Evolutionary conservation across 2,888 invertebrate species (phyloP), one percentile per base, ranked within the genome.

Genomic region (Leptothorax acervorum): DNA sequence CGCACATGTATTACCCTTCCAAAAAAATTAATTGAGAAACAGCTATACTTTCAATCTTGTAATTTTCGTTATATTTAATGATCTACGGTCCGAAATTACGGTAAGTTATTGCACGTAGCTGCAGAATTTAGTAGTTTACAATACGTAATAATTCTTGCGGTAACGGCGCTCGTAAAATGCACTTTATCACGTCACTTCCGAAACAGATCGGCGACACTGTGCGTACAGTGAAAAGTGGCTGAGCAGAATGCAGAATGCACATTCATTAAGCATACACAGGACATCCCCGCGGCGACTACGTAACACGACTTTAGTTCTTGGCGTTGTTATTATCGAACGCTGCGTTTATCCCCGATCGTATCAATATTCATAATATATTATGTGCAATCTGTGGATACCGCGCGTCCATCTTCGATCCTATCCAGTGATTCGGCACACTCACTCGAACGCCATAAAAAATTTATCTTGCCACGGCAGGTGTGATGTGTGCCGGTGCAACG

Each of bases 321-420:
- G n/a, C 15, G 51, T 60, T 68, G n/a, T 60, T 35, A 60, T n/a
- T 73, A 70, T 53, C 39, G 65, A 66, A n/a, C 31, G 18, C 28
- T 8, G 35, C 23, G 18, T n/a, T 35, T 9, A 42, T 6, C 28
- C 2, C 15, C n/a, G 18, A 2, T 51, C 31, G 12, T 57, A 81
- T 81, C 79, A 81, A 81, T 71, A 73, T 71, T 81, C 60, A 81
- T 60, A 39, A 79, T 9, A 60, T 79, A 60, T 79, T 79, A 71
- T 48, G 12, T 18, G 28, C 28, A 51, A 62, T 12, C 35, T 3
- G 39, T 35, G 57, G 18, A 45, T 57, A 42, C 53, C 15, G 53
- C 63, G 15, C 55, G 23, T 75, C 9, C 23, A 76, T 75, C 53
- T 63, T 45, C 42, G n/a, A 28, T 15, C n/a, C 9, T 35, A 35